Evolutionary conservation across 2,888 invertebrate species (phyloP).

Genomic region (Poecilobothrus nobilitatus): DNA sequence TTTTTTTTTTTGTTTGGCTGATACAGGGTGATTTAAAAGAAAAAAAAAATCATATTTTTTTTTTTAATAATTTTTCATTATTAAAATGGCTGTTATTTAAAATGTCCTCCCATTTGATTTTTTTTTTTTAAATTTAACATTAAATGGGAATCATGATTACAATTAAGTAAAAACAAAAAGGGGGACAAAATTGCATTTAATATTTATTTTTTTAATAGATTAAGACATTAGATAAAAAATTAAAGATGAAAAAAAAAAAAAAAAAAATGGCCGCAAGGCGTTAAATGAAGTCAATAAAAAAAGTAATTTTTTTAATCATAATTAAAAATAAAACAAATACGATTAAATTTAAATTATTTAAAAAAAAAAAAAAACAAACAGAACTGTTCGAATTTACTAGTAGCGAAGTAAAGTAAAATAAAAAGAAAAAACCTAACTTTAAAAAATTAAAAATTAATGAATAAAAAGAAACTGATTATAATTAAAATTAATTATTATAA

Average conservation of each 20-base stretch:
- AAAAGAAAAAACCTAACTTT: neutral
- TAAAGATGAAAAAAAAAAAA: too few species aligned
- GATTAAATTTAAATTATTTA: neutral
- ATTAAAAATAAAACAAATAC: neutral
- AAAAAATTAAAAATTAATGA: neutral
- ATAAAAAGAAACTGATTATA: neutral
- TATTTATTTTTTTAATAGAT: neutral
- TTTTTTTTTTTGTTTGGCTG: neutral
- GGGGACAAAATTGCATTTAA: too few species aligned
- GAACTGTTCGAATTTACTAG: constrained; percentile 6
- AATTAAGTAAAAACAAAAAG: too few species aligned
- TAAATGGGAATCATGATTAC: too few species aligned
- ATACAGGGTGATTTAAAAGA: neutral
- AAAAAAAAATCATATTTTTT: too few species aligned
- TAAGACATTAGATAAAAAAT: neutral
- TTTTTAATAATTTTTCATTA: too few species aligned
- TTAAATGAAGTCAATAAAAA: constrained; percentile 6
- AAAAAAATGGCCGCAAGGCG: neutral
- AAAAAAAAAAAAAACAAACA: neutral
- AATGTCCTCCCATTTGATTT: neutral
- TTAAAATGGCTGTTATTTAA: neutral
- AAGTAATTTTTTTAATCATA: neutral
- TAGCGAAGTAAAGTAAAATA: neutral
- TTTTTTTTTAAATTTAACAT: too few species aligned
- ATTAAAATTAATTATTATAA: neutral